These are phyloP conservation scores for Philhelius pedissequus DNA, from an alignment of 2,888 invertebrate genomes.

Conservation along the genomic window DNA sequence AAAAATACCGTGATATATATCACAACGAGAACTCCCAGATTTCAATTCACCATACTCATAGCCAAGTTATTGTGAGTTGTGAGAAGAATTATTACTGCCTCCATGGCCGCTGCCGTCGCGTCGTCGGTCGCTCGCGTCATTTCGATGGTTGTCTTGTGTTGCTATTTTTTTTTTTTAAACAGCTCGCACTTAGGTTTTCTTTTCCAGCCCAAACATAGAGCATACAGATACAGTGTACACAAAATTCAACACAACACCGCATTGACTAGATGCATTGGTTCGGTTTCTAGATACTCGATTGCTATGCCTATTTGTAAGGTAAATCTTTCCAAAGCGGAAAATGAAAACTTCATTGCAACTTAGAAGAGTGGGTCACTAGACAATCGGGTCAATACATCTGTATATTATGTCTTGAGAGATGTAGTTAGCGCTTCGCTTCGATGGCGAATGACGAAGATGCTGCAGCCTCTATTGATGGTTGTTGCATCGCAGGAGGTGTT, in stretches of 20 bases:
- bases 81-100: constrained; percentile 28
- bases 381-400: constrained; percentile 70
- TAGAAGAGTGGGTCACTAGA: constrained; percentile 70
- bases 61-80: constrained; percentile 30
- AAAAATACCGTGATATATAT: constrained; percentile 39
- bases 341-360: constrained; percentile 66
- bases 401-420: constrained; percentile 57
- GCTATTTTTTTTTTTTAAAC: constrained; percentile 26
- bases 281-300: constrained; percentile 42
- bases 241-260: neutral
- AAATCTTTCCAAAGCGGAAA: constrained; percentile 69
- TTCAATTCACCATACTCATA: constrained; percentile 49
- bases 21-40: constrained; percentile 50
- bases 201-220: constrained; percentile 40
- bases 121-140: neutral
- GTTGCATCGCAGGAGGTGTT: constrained; percentile 41
- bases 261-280: constrained; percentile 16
- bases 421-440: constrained; percentile 57
- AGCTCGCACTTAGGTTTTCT: constrained; percentile 45
- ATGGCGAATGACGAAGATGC: constrained; percentile 41
- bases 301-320: constrained; percentile 57
- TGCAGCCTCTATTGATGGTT: neutral
- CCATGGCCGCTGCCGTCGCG: neutral
- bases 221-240: neutral
- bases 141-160: neutral